Base-by-base conservation (phyloP, 64 coral and sea anemone species). In the Cladopsammia gracilis region DNA sequence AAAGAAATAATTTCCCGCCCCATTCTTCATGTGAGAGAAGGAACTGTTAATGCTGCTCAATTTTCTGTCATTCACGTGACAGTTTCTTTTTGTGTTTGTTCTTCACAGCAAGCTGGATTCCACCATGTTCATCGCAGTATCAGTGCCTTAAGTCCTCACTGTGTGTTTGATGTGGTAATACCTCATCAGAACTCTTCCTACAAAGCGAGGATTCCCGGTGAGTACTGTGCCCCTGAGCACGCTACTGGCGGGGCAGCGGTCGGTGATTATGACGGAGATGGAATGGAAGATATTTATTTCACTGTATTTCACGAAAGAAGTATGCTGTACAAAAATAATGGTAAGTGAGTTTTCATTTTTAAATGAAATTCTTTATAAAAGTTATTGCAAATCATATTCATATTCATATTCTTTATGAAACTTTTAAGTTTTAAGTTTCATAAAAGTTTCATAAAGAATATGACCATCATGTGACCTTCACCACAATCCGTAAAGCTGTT, bases 191-290 rank as follows among this genome's bases (percentile, higher is more conserved):
- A 98, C 58, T 98, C 96, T 3, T 94, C 92, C 7, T 80, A 82
- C 18, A 22, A 73, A 10, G 90, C 86, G 58, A 82, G 89, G 15
- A 72, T 98, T 13, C 76, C 71, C 24, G 96, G 96, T 13, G 96
- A 98, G 49, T 98, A 92, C 71, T 98, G 96, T 34, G 78, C 91
- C 48, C 96, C 96, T 60, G 96, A 98, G 52, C 96, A 98, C 48
- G 59, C 94, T 20, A 98, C 93, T 57, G 96, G 96, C 4, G 96
- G 96, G 50, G 96, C 96, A 71, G 96, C 96, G 4, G 96, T 98
- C 22, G 96, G 92, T 1, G 96, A 98, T 68, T 98, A 98, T 73
- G 87, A 98, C 78, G 94, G 88, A 18, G 96, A 98, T 57, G 96
- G 96, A 15, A 47, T 95, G 48, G 88, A 98, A 24, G 96, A 98